phyloP scores from a whole-genome alignment of 2,888 invertebrate species.

The Pelosia muscerda region DNA sequence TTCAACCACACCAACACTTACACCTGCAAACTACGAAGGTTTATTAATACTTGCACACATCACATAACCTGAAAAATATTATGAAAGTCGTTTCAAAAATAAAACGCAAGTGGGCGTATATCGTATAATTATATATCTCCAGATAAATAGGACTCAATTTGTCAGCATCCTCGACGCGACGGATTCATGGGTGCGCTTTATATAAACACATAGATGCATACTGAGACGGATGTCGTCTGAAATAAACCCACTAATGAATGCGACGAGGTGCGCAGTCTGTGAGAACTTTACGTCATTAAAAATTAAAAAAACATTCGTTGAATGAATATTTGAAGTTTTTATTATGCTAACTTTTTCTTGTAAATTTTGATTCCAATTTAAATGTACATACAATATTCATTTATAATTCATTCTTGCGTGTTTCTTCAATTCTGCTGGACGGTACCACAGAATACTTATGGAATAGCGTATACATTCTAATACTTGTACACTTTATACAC shows the following conservation, averaged over 20 bases:
- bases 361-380: background rate
- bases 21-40: no score
- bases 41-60: conserved; percentile 11
- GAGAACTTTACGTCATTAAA: background rate
- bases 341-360: background rate
- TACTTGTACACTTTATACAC: no score
- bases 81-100: conserved; percentile 14
- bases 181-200: conserved; percentile 32
- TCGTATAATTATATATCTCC: conserved; percentile 16
- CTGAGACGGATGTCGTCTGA: conserved; percentile 44
- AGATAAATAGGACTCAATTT: conserved; percentile 21
- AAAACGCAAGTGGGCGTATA: conserved; percentile 26
- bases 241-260: conserved; percentile 46
- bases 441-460: no score
- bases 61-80: conserved; percentile 14
- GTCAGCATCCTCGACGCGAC: conserved; percentile 34
- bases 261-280: background rate
- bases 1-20: no score
- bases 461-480: no score
- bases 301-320: background rate
- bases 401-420: background rate
- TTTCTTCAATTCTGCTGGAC: no score
- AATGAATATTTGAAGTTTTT: background rate
- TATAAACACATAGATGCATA: conserved; percentile 31
- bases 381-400: background rate